Evolutionary conservation across 1,140 invertebrate species (phyloP), one percentile per base, ranked within the genome.

Genomic region (Papilio machaon): DNA sequence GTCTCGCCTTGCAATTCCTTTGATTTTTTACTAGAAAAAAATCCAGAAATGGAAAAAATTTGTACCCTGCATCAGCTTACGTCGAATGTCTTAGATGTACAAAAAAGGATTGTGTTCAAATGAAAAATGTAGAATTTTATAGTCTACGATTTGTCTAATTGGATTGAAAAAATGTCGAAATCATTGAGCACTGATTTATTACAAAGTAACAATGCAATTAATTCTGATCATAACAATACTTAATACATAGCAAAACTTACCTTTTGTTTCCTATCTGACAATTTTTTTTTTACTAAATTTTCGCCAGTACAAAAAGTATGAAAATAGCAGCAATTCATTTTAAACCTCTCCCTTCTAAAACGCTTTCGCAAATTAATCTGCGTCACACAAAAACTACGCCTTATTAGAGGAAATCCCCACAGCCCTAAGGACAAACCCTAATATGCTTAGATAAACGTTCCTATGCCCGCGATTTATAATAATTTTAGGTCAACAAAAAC

Each of bases 381-480:
- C n/a, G 76, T 49, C 58, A 15, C n/a, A 81, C 88, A 92, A 92
- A 92, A 92, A 91, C 87, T 89, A 86, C 81, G 82, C 87, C 90
- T 91, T 91, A 90, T 92, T 91, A 92, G 85, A 84, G 85, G 84
- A 84, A 87, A 88, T 82, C 85, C 87, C 83, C 80, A 80, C n/a
- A 67, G 58, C 67, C 84, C 85, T 74, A 73, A 74, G 81, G 83
- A 77, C 81, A 81, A 79, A 81, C 86, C 87, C 85, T 87, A 83
- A 88, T 82, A 83, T 85, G 87, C 86, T 82, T 79, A 91, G 90
- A 91, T 91, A 91, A 92, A 89, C 90, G 88, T 84, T 81, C 81
- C 85, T 93, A 91, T 91, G 91, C 83, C 80, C 73, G 80, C 88
- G 83, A 93, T 93, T 92, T 88, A 91, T 92, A 89, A 91, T 91